Evolutionary conservation across 2,888 invertebrate species (phyloP).

Genomic region (Synanthedon formicaeformis): DNA sequence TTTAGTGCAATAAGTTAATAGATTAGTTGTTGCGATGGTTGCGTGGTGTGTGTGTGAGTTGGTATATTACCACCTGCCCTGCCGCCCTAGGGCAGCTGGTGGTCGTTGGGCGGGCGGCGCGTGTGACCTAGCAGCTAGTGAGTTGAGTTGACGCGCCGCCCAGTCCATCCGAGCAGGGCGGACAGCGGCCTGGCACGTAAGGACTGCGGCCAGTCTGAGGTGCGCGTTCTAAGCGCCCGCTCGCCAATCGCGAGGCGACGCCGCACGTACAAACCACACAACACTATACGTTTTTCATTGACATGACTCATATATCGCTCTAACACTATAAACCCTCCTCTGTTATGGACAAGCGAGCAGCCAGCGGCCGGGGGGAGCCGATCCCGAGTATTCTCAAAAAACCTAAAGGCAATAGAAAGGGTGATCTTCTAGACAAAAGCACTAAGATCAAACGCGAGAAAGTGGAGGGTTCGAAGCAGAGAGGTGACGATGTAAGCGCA

Average conservation of each 20-base stretch:
- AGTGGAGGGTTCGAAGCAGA: slow-evolving; percentile 37
- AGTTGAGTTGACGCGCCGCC: slow-evolving; percentile 5
- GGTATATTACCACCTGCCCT: not conserved
- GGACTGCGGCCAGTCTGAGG: slow-evolving; percentile 46
- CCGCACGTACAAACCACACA: slow-evolving; percentile 11
- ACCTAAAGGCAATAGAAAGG: slow-evolving; percentile 43
- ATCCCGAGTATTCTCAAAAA: slow-evolving; percentile 63
- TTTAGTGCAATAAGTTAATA: slow-evolving; percentile 44
- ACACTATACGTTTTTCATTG: slow-evolving; percentile 1
- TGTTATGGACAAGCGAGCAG: slow-evolving; percentile 60
- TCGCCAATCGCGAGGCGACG: slow-evolving; percentile 25
- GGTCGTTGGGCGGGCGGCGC: slow-evolving; percentile 3
- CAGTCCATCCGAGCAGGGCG: slow-evolving; percentile 14
- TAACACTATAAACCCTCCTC: slow-evolving; percentile 17
- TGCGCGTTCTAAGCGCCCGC: slow-evolving; percentile 62
- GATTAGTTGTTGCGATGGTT: slow-evolving; percentile 37
- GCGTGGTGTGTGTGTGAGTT: slow-evolving; percentile 16
- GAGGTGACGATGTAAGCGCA: slow-evolving; percentile 42
- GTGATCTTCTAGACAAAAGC: slow-evolving; percentile 57
- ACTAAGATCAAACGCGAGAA: slow-evolving; percentile 59
- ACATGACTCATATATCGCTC: slow-evolving; percentile 26
- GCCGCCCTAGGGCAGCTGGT: not conserved
- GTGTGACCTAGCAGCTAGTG: slow-evolving; percentile 5
- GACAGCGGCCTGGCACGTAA: slow-evolving; percentile 3
- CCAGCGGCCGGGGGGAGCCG: slow-evolving; percentile 54